Evolutionary conservation across 1,140 invertebrate species (phyloP), one percentile per base, ranked within the genome.

Genomic region (Halictus rubicundus): DNA sequence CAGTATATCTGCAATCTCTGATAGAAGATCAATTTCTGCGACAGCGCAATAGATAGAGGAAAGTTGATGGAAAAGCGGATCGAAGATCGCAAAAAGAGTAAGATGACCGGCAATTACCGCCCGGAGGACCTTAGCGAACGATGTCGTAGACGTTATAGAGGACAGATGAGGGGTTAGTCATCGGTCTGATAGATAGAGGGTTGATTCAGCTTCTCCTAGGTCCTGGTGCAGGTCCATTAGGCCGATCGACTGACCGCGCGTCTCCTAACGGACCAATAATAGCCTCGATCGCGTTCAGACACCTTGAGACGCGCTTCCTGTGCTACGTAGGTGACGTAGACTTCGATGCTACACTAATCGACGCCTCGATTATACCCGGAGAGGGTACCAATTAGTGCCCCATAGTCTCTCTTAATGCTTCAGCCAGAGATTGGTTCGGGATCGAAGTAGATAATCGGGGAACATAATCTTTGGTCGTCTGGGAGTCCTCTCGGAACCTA

Each of bases 221-320:
- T 19, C 37, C 19, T 60, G 10, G 25, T 59, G 42, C 60, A 25
- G 37, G 79, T 81, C 68, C 39, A 81, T 81, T 81, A 82, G 72
- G 46, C 12, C 60, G 76, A 68, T 61, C 78, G 64, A 72, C 16
- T 6, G 12, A 16, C 71, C 69, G 23, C 39, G 63, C 39, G 63
- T 27, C 54, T 75, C 78, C 78, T 68, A 75, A 61, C 64, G 64
- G 78, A 68, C 69, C 61, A 59, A 78, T 73, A 66, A 79, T 66
- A 70, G 61, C 12, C 54, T 60, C 54, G 39, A 75, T 80, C 71
- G 42, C 64, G 71, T 52, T 74, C 16, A 23, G 64, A 49, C 78
- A 27, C 64, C 59, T 54, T 42, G 25, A 73, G 60, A 60, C 65
- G 23, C 21, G 52, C 49, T 79, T 49, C 37, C 14, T 46, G 72